Evolutionary conservation across 2,888 invertebrate species (phyloP), one percentile per base, ranked within the genome.

Genomic region (Hydropsyche betteni): DNA sequence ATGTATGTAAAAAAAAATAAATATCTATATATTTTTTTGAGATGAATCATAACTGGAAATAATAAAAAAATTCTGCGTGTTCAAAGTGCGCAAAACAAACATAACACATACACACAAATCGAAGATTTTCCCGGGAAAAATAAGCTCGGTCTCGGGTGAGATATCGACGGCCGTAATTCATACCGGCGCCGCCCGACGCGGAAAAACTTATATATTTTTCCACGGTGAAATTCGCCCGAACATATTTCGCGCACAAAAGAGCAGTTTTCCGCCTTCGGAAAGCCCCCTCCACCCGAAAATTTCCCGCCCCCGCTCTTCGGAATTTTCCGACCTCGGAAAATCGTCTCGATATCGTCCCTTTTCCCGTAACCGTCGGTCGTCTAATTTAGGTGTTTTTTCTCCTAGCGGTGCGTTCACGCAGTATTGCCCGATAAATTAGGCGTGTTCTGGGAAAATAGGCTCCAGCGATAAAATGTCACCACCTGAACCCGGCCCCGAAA

Each of bases 361-460:
- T 44, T 44, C 44, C 44, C 7, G 10, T 44, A 8, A 8, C 10
- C 44, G 7, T 10, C 44, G 44, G 7, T 10, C 44, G 44, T 44
- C 44, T 64, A 64, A 64, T 64, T 64, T 64, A 64, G 64, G 64
- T 64, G 64, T 64, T 64, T 64, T 64, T 64, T 64, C 64, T 33
- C 24, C 16, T 8, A 44, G 7, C 64, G 64, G 64, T 64, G 64
- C 64, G 64, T 64, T 64, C 64, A 64, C 64, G 64, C 64, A 64
- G 64, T 64, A 64, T 64, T 64, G 64, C 33, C 64, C 64, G 64
- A 64, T 64, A 64, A 64, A 64, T 64, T 64, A 64, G 64, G 64
- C 34, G 64, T 12, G 24, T 64, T 64, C 33, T 24, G 34, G 33
- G 64, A 34, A 12, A 36, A 64, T 34, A 6, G 10, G 16, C 24